phyloP scores from a whole-genome alignment of 2,888 invertebrate species.

The Pocota personata region DNA sequence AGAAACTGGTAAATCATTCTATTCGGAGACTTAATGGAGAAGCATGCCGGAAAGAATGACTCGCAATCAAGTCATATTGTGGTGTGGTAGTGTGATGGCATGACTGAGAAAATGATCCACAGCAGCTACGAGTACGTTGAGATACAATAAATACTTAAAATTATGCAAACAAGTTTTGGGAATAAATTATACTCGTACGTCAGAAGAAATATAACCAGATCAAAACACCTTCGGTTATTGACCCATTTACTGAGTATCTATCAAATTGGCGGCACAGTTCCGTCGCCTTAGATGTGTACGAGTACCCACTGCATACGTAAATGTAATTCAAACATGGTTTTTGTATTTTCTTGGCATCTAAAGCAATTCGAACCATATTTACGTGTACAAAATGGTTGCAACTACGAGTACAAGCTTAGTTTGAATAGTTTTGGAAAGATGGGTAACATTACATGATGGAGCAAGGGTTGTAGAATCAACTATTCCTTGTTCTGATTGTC shows the following conservation, averaged over 20 bases:
- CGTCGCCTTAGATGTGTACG: neutral
- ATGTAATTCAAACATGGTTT: neutral
- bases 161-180: neutral
- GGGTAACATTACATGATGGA: too few relatives aligned
- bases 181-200: neutral
- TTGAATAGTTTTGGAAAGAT: too few relatives aligned
- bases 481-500: slow-evolving; percentile 5
- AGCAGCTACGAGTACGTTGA: neutral
- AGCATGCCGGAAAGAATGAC: neutral
- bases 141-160: neutral
- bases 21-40: neutral
- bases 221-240: neutral
- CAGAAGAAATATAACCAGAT: neutral
- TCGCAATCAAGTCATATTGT: neutral
- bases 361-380: neutral
- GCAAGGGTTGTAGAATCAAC: slow-evolving; percentile 34
- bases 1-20: neutral
- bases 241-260: neutral
- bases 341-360: neutral
- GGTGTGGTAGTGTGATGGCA: neutral
- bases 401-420: too few relatives aligned
- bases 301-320: neutral
- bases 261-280: neutral
- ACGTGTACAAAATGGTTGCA: neutral
- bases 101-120: neutral